These are phyloP conservation scores for Caradrina kadenii DNA, from an alignment of 2,888 invertebrate species.

Conservation along the genomic window DNA sequence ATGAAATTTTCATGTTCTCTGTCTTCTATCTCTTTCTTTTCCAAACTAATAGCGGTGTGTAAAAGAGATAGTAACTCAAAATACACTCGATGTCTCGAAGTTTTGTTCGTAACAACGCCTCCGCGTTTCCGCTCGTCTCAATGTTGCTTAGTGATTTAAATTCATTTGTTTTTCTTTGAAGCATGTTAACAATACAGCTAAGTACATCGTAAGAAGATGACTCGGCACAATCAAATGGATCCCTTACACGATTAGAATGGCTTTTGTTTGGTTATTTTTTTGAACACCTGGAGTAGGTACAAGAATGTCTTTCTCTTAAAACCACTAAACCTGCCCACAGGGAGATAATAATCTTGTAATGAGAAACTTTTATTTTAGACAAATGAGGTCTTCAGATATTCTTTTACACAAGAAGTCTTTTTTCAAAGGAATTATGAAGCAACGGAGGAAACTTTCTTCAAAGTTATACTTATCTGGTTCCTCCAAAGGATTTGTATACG, in stretches of 20 bases:
- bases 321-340: slow-evolving; percentile 3
- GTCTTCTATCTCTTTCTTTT: slow-evolving; percentile 49
- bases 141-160: slow-evolving; percentile 69
- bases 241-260: slow-evolving; percentile 78
- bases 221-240: slow-evolving; percentile 76
- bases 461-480: slow-evolving; percentile 27
- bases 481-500: slow-evolving; percentile 35
- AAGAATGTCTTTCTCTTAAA: slow-evolving; percentile 18
- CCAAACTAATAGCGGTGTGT: slow-evolving; percentile 35
- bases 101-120: slow-evolving; percentile 68
- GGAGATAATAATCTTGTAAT: slow-evolving; percentile 6
- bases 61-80: slow-evolving; percentile 58
- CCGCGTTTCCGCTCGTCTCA: slow-evolving; percentile 66
- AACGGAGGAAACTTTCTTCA: slow-evolving; percentile 23
- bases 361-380: slow-evolving; percentile 18
- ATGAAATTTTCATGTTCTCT: slow-evolving; percentile 59
- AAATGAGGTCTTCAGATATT: slow-evolving; percentile 9
- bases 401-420: slow-evolving; percentile 1
- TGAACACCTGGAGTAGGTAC: slow-evolving; percentile 22
- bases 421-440: slow-evolving; percentile 29
- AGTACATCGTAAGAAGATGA: slow-evolving; percentile 77
- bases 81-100: slow-evolving; percentile 59
- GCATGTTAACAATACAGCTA: slow-evolving; percentile 75
- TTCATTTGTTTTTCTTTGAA: slow-evolving; percentile 75
- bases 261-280: slow-evolving; percentile 80